phyloP scores from a whole-genome alignment of 1,140 invertebrate species.

The Formica exsecta region DNA sequence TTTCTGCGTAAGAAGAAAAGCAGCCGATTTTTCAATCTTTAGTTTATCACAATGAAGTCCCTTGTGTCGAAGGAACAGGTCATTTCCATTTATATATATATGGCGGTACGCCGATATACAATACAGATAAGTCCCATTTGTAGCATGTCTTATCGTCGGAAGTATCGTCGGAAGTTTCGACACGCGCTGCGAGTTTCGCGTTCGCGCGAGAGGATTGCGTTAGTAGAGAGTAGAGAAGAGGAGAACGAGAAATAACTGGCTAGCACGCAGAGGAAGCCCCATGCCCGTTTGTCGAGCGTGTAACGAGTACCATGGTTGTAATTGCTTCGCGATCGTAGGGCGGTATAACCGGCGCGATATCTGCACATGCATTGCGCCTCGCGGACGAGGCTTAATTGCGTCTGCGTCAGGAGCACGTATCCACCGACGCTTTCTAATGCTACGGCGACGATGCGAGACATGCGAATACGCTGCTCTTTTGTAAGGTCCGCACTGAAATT shows the following conservation, averaged over 20 bases:
- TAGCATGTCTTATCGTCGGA: slow-evolving; percentile 27
- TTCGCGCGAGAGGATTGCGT: neutral
- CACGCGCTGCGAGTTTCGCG: slow-evolving; percentile 54
- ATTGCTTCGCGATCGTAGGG: slow-evolving; percentile 64
- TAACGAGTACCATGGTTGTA: slow-evolving; percentile 63
- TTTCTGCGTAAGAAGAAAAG: neutral
- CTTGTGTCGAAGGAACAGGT: neutral
- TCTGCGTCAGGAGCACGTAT: slow-evolving; percentile 50
- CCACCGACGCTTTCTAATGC: slow-evolving; percentile 67
- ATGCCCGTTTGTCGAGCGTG: slow-evolving; percentile 49
- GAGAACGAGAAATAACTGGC: slow-evolving; percentile 20
- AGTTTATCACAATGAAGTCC: neutral
- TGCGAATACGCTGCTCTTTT: slow-evolving; percentile 48
- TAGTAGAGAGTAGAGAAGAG: slow-evolving; percentile 1
- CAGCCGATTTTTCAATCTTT: neutral
- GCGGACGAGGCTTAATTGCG: slow-evolving; percentile 61
- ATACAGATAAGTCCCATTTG: slow-evolving; percentile 21
- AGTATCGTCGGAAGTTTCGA: slow-evolving; percentile 60
- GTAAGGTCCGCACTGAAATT: slow-evolving; percentile 33
- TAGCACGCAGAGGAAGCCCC: slow-evolving; percentile 14
- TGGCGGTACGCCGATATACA: neutral
- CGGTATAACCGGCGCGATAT: slow-evolving; percentile 43
- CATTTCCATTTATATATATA: slow-evolving; percentile 1
- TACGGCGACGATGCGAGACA: slow-evolving; percentile 6
- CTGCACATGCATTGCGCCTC: slow-evolving; percentile 22